Evolutionary conservation across 2,113 vertebrate species (phyloP).

Genomic region (Elaphurus davidianus): DNA sequence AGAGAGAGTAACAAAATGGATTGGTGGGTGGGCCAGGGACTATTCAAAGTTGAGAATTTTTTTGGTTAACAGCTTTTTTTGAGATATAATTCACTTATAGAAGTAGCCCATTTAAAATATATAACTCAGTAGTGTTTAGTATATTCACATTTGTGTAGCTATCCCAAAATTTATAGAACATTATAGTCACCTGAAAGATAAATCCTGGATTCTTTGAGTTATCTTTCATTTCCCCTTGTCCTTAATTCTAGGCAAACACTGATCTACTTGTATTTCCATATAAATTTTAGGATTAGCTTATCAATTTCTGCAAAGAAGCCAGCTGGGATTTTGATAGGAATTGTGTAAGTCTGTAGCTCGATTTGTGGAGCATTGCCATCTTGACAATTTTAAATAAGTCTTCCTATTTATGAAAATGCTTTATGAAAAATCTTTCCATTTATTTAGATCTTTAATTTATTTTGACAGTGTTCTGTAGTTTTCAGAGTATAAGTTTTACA

Average conservation of each 20-base stretch:
- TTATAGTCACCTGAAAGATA: not conserved
- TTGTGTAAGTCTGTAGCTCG: not conserved
- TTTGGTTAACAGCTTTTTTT: not conserved
- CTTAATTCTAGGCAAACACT: not conserved
- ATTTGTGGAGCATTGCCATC: not conserved
- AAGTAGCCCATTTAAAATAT: not conserved
- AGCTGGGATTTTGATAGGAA: not conserved
- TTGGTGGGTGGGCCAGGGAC: not conserved
- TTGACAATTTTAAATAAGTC: not conserved
- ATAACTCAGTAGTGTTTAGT: not conserved
- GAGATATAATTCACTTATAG: conserved; percentile 1
- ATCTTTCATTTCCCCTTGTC: not conserved
- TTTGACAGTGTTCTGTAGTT: not conserved
- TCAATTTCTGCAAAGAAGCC: not conserved
- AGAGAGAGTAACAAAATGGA: not conserved
- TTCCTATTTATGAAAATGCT: not conserved
- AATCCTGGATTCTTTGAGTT: not conserved
- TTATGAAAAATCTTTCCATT: not conserved
- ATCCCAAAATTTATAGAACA: not conserved
- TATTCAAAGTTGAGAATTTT: not conserved
- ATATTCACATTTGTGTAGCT: not conserved
- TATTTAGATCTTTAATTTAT: conserved; percentile 32
- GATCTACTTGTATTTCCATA: not conserved
- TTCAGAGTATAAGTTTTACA: not conserved
- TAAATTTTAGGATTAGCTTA: conserved; percentile 6